Conservation (phyloP, 2,888 invertebrate species). For the Tiphia femorata region DNA sequence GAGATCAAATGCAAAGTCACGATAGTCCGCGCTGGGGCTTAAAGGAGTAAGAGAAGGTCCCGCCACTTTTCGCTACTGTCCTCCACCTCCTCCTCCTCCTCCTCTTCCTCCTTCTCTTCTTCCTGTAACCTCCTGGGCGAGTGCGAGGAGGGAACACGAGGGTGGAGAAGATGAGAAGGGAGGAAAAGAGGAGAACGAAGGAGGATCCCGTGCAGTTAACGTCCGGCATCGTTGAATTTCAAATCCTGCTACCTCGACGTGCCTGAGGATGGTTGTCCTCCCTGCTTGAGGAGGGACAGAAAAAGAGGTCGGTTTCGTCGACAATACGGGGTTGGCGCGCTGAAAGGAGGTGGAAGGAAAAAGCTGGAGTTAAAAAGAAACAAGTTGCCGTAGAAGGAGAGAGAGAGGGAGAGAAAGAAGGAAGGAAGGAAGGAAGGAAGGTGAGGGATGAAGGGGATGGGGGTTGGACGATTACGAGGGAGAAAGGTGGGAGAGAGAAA, state of each 20-base stretch:
- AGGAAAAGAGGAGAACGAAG: background rate
- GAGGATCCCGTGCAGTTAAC: constrained; percentile 39
- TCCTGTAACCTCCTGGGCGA: no score
- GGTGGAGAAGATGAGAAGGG: background rate
- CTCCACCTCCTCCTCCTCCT: no score
- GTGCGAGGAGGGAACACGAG: background rate
- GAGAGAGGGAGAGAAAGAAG: constrained; percentile 16
- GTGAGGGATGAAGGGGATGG: constrained; percentile 14
- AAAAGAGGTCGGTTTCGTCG: no score
- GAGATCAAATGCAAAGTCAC: no score
- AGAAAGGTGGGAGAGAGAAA: no score
- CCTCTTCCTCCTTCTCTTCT: no score
- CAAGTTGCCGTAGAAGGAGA: constrained; percentile 1
- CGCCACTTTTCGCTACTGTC: no score
- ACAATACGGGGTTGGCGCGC: background rate
- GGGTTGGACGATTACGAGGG: no score
- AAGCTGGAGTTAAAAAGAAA: constrained; percentile 15
- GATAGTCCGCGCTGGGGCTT: no score
- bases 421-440: constrained; percentile 28
- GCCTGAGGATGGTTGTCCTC: background rate
- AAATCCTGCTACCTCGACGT: constrained; percentile 33
- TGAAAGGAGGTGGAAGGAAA: background rate
- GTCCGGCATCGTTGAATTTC: constrained; percentile 55
- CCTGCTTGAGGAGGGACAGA: background rate
- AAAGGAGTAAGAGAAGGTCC: no score